Base-by-base conservation (phyloP, 2,797 vertebrate species). In the Naso thynnoides region DNA sequence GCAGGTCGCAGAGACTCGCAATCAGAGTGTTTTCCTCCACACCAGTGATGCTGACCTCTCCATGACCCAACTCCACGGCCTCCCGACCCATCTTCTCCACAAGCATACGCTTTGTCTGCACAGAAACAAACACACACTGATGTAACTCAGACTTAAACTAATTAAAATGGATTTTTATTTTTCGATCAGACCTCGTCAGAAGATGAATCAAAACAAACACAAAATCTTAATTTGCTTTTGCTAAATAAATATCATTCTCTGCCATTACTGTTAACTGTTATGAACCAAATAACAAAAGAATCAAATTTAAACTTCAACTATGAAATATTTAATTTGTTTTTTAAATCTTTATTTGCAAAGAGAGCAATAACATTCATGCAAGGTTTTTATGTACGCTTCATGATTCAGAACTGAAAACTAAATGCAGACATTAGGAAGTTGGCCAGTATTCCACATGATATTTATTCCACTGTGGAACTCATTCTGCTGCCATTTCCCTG, bases 71-170 rank as follows among this genome's bases (percentile, higher is more conserved):
- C 90, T 99, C 98, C 89, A 99, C 97, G 0, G 98, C 98, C 89
- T 99, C 98, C 53, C 97, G 95, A 19, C 98, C 98, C 97, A 99
- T 99, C 93, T 99, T 99, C 93, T 99, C 98, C 48, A 99, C 98
- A 82, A 99, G 93, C 98, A 99, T 99, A 21, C 98, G 96, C 90
- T 99, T 99, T 16, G 98, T 99, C 98, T 99, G 82, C 48, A 76
- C 19, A 24, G 38, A 70, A 45, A 75, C 5, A 45, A 8, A 59
- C 21, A 53, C 15, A 64, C 7, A 19, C 29, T 26, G 52, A 5
- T 59, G 13, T 26, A 48, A 60, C 6, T 14, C 21, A 0, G 21
- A 53, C 29, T 36, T 2, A 62, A 59, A 44, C 18, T 39, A 31
- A 70, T 53, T 36, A 13, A 11, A 44, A 19, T 27, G 39, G 39